Base-by-base conservation (phyloP, 2,888 invertebrate genomes). In the Melanostoma scalare region DNA sequence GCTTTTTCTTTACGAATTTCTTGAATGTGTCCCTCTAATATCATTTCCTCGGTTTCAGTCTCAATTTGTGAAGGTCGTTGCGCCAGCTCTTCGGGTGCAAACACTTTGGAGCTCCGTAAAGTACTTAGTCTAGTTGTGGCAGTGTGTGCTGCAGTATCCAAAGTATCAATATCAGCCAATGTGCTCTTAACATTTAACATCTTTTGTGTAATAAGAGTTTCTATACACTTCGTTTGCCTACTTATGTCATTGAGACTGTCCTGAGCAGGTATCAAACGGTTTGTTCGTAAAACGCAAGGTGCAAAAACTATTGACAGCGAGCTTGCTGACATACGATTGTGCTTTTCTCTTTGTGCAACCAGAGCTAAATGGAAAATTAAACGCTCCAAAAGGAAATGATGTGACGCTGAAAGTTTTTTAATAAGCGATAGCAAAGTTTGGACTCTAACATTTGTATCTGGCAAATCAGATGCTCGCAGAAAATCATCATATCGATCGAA, bases 401-500 rank as follows among this genome's bases (percentile, higher is more conserved):
- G 97, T 1, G 95, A 93, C 88, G 96, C 95, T 3, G 98, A 98
- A 86, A 98, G 92, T 91, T 97, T 96, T 89, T 96, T 96, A 87
- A 98, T 92, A 88, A 97, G 96, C 55, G 96, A 95, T 90, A 96
- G 96, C 86, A 98, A 93, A 42, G 96, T 96, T 48, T 96, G 95
- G 6, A 97, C 94, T 85, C 96, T 93, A 90, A 98, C 98, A 92
- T 92, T 94, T 30, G 94, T 94, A 90, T 97, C 96, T 8, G 95
- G 94, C 86, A 97, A 93, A 91, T 96, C 96, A 3, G 97, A 95
- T 52, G 97, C 97, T 86, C 96, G 94, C 81, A 98, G 94, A 91
- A 98, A 97, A 92, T 98, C 98, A 91, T 98, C 98, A 91, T 98
- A 98, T 85, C 96, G 95, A 90, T 98, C 98, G 92, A 96, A 98